Conservation (phyloP, 2,888 invertebrate genomes). For the Ptychoptera albimana region DNA sequence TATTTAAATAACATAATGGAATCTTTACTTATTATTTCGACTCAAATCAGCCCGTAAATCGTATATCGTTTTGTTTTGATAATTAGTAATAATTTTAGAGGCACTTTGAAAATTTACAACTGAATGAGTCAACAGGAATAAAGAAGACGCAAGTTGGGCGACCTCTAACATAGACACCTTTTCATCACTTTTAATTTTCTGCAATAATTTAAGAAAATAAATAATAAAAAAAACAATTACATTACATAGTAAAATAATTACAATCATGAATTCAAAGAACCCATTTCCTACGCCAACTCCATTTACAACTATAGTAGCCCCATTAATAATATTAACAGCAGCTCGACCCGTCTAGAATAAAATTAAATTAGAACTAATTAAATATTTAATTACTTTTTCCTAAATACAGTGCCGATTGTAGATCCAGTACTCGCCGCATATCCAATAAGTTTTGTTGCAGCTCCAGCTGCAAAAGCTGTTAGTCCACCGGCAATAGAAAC, state of each 20-base stretch:
- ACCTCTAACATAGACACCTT: slow-evolving; percentile 17
- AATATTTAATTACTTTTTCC: not conserved
- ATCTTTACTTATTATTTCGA: slow-evolving; percentile 20
- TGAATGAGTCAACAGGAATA: slow-evolving; percentile 25
- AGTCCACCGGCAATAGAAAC: slow-evolving; percentile 18
- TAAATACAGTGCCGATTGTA: not conserved
- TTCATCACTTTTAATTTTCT: slow-evolving; percentile 22
- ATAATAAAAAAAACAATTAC: not conserved
- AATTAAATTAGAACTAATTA: too few relatives aligned
- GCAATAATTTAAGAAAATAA: not conserved
- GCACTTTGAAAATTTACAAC: slow-evolving; percentile 24
- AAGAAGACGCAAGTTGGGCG: slow-evolving; percentile 21
- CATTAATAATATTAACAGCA: slow-evolving; percentile 23
- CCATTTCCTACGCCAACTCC: slow-evolving; percentile 21
- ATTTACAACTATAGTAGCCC: slow-evolving; percentile 21
- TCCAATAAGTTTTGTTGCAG: slow-evolving; percentile 18
- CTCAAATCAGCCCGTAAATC: slow-evolving; percentile 18
- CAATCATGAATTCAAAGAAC: slow-evolving; percentile 16
- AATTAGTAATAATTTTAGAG: slow-evolving; percentile 18
- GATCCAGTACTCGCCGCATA: slow-evolving; percentile 17
- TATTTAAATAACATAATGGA: not conserved
- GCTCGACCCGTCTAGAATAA: slow-evolving; percentile 10
- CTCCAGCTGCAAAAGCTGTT: slow-evolving; percentile 17
- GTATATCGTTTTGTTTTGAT: slow-evolving; percentile 14
- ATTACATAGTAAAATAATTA: too few relatives aligned